Base-by-base conservation (phyloP, 2,797 vertebrate genomes). In the Acridotheres tristis region DNA sequence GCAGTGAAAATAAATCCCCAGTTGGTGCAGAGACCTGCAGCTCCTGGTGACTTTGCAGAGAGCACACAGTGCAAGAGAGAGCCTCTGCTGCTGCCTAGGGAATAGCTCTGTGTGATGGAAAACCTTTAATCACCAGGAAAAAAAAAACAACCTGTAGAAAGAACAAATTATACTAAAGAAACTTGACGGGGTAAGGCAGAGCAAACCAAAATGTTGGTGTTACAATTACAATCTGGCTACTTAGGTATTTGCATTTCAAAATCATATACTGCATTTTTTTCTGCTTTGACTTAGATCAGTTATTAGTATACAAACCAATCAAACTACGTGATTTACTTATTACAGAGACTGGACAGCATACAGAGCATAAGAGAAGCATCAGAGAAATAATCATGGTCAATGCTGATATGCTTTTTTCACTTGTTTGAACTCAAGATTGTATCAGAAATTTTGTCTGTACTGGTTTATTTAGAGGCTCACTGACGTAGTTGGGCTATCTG, bases 41-140 rank as follows among this genome's bases (percentile, higher is more conserved):
- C 73, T 90, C 73, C 40, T 16, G 3, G 79, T 74, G 76, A 55
- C 79, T 91, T 82, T 69, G 79, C 55, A 63, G 82, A 45, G 57
- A 74, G 74, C 27, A 34, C 55, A 16, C 1, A 82, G 69, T 80
- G 80, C 62, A 90, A 84, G 80, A 85, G 23, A 11, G 61, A 93
- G 50, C 88, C 76, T 88, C 85, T 94, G 90, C 73, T 93, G 85
- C 93, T 91, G 76, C 91, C 85, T 91, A 74, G 88, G 82, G 85
- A 80, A 67, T 27, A 42, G 38, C 83, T 85, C 68, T 36, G 66
- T 76, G 76, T 18, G 16, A 50, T 45, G 68, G 72, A 36, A 82
- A 89, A 47, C 29, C 88, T 85, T 89, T 71, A 27, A 29, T 74
- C 58, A 16, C 34, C 51, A 51, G 38, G 77, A 55, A 47, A 53